Evolutionary conservation across 1,140 invertebrate species (phyloP).

Genomic region (Psilanteris sp.): DNA sequence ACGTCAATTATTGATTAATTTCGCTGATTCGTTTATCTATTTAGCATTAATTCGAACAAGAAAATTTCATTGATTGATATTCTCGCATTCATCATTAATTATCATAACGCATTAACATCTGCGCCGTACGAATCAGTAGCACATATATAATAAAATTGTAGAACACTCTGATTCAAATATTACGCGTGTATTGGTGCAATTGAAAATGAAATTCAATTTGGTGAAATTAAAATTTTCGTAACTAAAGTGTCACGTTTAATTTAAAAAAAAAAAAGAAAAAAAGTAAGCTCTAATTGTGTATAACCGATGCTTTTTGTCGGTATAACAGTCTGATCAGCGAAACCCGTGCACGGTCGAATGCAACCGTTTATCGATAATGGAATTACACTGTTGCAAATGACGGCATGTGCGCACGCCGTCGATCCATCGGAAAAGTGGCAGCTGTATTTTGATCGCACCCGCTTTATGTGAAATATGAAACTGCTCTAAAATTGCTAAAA

Average conservation of each 20-base stretch:
- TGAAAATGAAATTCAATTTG: too few relatives aligned
- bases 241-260: background rate
- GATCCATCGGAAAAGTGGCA: slow-evolving; percentile 35
- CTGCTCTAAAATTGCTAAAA: slow-evolving; percentile 14
- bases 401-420: slow-evolving; percentile 12
- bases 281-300: slow-evolving; percentile 1
- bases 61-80: slow-evolving; percentile 17
- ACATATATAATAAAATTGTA: too few relatives aligned
- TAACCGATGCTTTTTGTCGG: background rate
- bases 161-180: too few relatives aligned
- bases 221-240: slow-evolving; percentile 24
- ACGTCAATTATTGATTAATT: background rate
- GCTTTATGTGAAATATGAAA: slow-evolving; percentile 35
- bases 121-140: too few relatives aligned
- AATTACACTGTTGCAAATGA: slow-evolving; percentile 43
- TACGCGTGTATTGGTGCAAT: too few relatives aligned
- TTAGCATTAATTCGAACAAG: slow-evolving; percentile 1
- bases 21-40: background rate
- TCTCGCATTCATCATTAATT: slow-evolving; percentile 1
- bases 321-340: background rate
- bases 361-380: slow-evolving; percentile 49
- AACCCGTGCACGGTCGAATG: slow-evolving; percentile 10
- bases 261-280: slow-evolving; percentile 16
- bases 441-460: slow-evolving; percentile 21
- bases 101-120: slow-evolving; percentile 7